A percentile compares a stretch with the other conserved stretches of the same genome.
phyloP scores from a whole-genome alignment of 2,888 invertebrate species.

The Parnassius glacialis region DNA sequence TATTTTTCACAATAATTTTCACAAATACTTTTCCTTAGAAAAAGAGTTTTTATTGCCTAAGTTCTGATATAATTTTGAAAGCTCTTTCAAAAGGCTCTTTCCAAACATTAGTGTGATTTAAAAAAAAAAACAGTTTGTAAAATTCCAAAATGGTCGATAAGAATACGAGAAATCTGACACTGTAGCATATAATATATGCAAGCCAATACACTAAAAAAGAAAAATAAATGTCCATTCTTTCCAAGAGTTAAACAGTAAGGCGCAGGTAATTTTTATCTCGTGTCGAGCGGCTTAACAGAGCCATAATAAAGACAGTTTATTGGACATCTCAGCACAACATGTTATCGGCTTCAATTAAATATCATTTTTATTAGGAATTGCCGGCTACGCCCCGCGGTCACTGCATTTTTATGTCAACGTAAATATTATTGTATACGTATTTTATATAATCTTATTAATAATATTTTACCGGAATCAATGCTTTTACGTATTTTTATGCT shows the following conservation, averaged over 20 bases:
- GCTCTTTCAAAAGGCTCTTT: too few relatives aligned
- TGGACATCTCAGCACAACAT: constrained; percentile 67
- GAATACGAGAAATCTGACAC: constrained; percentile 24
- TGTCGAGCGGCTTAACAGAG: constrained; percentile 61
- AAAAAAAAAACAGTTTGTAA: not conserved
- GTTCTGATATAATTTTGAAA: too few relatives aligned
- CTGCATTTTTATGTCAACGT: constrained; percentile 51
- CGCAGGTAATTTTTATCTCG: constrained; percentile 60
- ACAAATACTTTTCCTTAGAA: too few relatives aligned
- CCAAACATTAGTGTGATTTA: too few relatives aligned
- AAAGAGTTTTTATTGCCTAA: too few relatives aligned
- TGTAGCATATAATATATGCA: constrained; percentile 26
- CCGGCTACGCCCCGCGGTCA: constrained; percentile 65
- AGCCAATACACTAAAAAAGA: constrained; percentile 18
- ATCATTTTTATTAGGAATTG: constrained; percentile 76
- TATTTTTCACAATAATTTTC: too few relatives aligned
- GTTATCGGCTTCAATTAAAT: constrained; percentile 79
- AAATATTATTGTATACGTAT: constrained; percentile 46
- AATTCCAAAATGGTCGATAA: constrained; percentile 30
- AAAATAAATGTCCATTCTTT: constrained; percentile 25
- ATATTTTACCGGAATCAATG: too few relatives aligned
- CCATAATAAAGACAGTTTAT: constrained; percentile 78
- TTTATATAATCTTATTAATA: constrained; percentile 31
- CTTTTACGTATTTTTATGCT: too few relatives aligned
- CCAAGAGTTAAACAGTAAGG: constrained; percentile 38